Evolutionary conservation across 2,797 vertebrate genomes (phyloP), one percentile per base, ranked within the genome.

Genomic region (Pseudotriccus pelzelni): DNA sequence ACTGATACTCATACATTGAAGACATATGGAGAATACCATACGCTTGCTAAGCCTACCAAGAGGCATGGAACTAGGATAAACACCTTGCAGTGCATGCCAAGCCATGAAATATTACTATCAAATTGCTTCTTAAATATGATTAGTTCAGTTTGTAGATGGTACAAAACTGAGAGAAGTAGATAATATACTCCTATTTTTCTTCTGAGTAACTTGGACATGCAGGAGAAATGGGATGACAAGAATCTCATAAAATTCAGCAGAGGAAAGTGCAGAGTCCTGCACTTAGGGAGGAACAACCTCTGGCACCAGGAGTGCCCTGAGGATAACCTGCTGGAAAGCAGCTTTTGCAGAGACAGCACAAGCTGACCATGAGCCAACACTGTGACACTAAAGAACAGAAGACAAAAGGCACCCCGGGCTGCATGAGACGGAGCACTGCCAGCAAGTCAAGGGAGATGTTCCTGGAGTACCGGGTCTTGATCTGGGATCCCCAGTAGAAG

Each of bases 1-100:
- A 82, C 2, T 22, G 25, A 43, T 37, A 8, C 1, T 41, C 60
- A 28, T 10, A 50, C 4, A 16, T 14, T 84, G 32, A 0, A 0
- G 9, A 50, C 4, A 20, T 30, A 52, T 2, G 30, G 41, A 56
- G 19, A 58, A 2, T 47, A 58, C 17, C 4, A 11, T 66, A 50
- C 13, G 36, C 13, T 58, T 72, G 13, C 15, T 75, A 55, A 82
- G 14, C 7, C 3, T 66, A 63, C 6, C 14, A 73, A 14, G 12
- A 77, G 23, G 5, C 21, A 74, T 8, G 50, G 14, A 82, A 74
- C 55, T n/a, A 37, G 18, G 22, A 76, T 36, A 39, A 50, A 89
- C 72, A 46, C 7, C 22, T 62, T 53, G 30, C 9, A 56, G 4
- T 46, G 5, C 19, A 28, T 30, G 30, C 22, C 17, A 89, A 36